Percentiles rank a stretch among this genome's conserved stretches.
Conservation (phyloP, 2,888 invertebrate species). For the Drosophila kuntzei region DNA sequence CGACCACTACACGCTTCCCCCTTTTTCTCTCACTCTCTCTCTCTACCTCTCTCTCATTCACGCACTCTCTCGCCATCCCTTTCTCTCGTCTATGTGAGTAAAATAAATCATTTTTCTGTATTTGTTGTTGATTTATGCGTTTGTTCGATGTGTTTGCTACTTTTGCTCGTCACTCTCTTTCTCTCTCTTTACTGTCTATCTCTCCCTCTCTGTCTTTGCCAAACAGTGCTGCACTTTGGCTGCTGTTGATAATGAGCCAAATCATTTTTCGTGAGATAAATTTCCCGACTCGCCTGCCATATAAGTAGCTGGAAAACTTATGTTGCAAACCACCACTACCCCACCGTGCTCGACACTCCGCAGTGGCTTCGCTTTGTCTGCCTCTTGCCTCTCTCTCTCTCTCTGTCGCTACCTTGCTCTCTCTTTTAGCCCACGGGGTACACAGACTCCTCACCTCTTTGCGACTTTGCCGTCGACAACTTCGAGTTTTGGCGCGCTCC, state of each 20-base stretch:
- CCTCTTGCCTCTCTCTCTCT: not conserved
- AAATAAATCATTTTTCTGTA: slow-evolving; percentile 83
- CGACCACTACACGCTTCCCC: no score
- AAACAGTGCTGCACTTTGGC: slow-evolving; percentile 74
- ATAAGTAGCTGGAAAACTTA: slow-evolving; percentile 78
- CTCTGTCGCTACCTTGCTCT: not conserved
- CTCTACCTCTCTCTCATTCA: not conserved
- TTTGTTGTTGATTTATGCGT: slow-evolving; percentile 84
- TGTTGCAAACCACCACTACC: slow-evolving; percentile 60
- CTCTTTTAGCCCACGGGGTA: slow-evolving; percentile 2
- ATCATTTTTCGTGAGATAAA: slow-evolving; percentile 81
- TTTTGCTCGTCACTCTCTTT: slow-evolving; percentile 14
- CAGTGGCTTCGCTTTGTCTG: slow-evolving; percentile 63
- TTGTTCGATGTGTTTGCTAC: slow-evolving; percentile 75
- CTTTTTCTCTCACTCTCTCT: slow-evolving; percentile 5
- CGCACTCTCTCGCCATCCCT: not conserved
- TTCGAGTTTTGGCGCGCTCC: slow-evolving; percentile 76
- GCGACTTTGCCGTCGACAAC: slow-evolving; percentile 71
- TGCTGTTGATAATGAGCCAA: slow-evolving; percentile 81
- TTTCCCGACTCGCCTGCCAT: slow-evolving; percentile 60
- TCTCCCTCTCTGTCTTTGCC: slow-evolving; percentile 6
- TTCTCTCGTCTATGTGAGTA: slow-evolving; percentile 20
- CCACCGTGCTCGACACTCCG: slow-evolving; percentile 7
- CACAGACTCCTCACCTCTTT: slow-evolving; percentile 44
- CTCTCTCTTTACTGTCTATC: slow-evolving; percentile 10